Conservation (phyloP, 2,113 vertebrate genomes). For the Naja naja region DNA sequence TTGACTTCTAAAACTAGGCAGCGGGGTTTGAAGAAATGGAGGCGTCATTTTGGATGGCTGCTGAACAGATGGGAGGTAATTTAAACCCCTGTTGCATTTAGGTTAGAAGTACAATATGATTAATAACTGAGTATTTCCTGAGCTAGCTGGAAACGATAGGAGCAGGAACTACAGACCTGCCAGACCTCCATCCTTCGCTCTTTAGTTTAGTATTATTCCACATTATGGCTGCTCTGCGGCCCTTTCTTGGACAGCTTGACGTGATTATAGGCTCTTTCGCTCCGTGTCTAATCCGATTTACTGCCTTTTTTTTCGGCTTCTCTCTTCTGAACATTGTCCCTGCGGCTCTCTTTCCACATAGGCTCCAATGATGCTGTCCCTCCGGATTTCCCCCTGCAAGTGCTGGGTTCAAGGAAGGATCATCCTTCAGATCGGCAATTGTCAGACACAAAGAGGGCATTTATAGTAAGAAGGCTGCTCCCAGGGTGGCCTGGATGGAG, state of each 20-base stretch:
- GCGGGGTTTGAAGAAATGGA: neutral
- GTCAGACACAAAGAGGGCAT: slow-evolving; percentile 70
- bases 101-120: neutral
- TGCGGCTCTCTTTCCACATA: slow-evolving; percentile 48
- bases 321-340: neutral
- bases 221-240: no score
- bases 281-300: neutral
- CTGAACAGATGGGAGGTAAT: neutral
- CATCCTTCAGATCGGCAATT: slow-evolving; percentile 41
- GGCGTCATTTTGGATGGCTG: neutral
- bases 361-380: slow-evolving; percentile 82
- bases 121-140: neutral
- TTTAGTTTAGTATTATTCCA: no score
- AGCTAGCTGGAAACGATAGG: neutral
- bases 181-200: no score
- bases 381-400: slow-evolving; percentile 62
- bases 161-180: no score
- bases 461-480: slow-evolving; percentile 69
- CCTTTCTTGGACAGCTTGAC: neutral
- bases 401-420: slow-evolving; percentile 61
- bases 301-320: no score
- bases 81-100: neutral
- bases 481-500: slow-evolving; percentile 41
- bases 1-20: no score
- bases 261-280: no score